Base-by-base conservation (phyloP, 2,888 invertebrate genomes). In the Polydrusus pterygomalis region DNA sequence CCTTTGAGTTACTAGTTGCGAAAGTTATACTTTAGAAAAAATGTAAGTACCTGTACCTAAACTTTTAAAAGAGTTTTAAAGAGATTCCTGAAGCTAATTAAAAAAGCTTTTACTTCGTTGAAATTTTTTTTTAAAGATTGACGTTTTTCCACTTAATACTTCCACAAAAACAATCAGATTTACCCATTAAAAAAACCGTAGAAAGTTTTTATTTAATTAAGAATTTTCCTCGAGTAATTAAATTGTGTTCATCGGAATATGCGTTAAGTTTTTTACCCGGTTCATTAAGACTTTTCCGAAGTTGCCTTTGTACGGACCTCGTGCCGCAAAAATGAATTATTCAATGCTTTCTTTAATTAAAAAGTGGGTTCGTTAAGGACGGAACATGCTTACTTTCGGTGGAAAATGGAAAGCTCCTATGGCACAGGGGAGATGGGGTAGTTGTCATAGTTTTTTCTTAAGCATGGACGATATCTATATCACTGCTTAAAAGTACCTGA, bases 201-300 rank as follows among this genome's bases (percentile, higher is more conserved):
- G n/a, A 80, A 80, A 81, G 79, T 82, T 82, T 82, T 82, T 74
- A 83, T 83, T 82, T 81, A 81, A 83, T 83, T 82, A 83, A 80
- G 79, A 78, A 78, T 79, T 81, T 79, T 75, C 60, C 67, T 15
- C 49, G 71, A 69, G 81, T 82, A 82, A 83, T 83, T 82, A 82
- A 83, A 80, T 79, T 80, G 78, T 78, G 78, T 81, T 82, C 81
- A 81, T 80, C 80, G 80, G 78, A 80, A 80, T 73, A 77, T 81
- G 80, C 77, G 81, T 80, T 79, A 77, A 80, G 80, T 81, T 81
- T 81, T 80, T 80, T 81, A 34, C 77, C 78, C 75, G 80, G 77
- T 80, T 75, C 75, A 75, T 75, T 70, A 75, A 65, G 67, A 73
- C 58, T 64, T 43, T 58, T 58, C 49, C 17, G 17, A 74, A 74